A percentile compares a stretch with the other conserved stretches of the same genome.
These are phyloP conservation scores for Myiagra hebetior DNA, from an alignment of 2,113 vertebrate species.

Conservation along the genomic window DNA sequence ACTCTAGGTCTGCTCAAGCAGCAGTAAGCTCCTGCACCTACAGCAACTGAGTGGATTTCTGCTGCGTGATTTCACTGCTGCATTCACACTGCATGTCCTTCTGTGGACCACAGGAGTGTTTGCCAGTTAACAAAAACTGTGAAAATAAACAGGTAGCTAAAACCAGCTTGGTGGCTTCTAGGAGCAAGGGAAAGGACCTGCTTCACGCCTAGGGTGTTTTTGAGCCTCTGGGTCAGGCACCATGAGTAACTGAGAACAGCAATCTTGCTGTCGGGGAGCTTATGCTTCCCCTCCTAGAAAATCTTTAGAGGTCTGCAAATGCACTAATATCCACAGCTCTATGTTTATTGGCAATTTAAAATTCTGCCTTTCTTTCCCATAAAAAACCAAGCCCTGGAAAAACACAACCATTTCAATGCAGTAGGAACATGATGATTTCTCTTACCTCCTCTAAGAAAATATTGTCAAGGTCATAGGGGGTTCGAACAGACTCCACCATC, in stretches of 20 bases:
- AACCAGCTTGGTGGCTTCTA: not conserved
- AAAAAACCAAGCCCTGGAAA: not conserved
- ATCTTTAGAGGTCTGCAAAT: not conserved
- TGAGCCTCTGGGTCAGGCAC: not conserved
- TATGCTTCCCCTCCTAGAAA: not conserved
- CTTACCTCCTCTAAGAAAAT: slow-evolving; percentile 95
- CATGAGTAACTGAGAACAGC: not conserved
- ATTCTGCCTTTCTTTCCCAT: not conserved
- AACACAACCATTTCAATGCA: not conserved
- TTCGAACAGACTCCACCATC: slow-evolving; percentile 96
- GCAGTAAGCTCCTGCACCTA: not conserved
- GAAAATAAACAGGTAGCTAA: not conserved
- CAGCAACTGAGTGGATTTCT: not conserved
- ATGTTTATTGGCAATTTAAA: not conserved
- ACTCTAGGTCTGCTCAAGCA: not conserved
- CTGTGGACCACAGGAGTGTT: not conserved
- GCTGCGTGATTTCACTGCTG: not conserved
- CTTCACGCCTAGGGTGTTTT: not conserved
- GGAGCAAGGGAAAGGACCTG: not conserved
- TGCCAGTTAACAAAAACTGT: not conserved
- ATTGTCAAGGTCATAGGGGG: slow-evolving; percentile 95
- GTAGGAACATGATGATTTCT: not conserved
- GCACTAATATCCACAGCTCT: not conserved
- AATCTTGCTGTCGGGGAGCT: not conserved
- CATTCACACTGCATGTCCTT: not conserved